Conservation (phyloP, 2,797 vertebrate genomes). For the Calcarius lapponicus region DNA sequence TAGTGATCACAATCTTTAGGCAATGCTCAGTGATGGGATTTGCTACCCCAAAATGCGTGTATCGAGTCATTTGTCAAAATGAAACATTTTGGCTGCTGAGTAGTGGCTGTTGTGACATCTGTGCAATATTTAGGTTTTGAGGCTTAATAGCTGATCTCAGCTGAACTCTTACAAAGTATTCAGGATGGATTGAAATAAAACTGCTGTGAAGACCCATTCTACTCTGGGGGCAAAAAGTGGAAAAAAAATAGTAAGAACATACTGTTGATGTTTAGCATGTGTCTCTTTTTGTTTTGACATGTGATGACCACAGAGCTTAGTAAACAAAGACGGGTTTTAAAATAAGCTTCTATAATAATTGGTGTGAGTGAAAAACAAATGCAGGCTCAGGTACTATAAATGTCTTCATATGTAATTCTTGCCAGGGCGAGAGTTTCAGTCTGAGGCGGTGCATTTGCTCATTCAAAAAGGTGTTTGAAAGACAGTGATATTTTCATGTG, state of each 20-base stretch:
- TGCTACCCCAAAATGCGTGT: neutral
- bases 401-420: neutral
- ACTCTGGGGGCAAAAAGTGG: neutral
- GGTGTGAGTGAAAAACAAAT: conserved; percentile 16
- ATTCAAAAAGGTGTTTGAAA: conserved; percentile 18
- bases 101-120: neutral
- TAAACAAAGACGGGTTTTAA: conserved; percentile 40
- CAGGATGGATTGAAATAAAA: neutral
- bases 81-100: neutral
- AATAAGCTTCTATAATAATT: conserved; percentile 38
- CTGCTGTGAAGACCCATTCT: neutral
- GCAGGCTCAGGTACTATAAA: conserved; percentile 7
- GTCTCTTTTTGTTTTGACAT: conserved; percentile 24
- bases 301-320: conserved; percentile 9
- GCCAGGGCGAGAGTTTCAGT: neutral
- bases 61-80: neutral
- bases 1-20: neutral
- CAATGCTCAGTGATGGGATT: neutral
- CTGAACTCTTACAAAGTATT: neutral
- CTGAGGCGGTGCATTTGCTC: neutral
- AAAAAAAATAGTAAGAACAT: neutral
- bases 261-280: neutral
- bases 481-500: neutral
- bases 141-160: neutral
- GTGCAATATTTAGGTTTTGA: neutral